Base-by-base conservation (phyloP, 2,113 vertebrate species). In the Psettodes erumei region DNA sequence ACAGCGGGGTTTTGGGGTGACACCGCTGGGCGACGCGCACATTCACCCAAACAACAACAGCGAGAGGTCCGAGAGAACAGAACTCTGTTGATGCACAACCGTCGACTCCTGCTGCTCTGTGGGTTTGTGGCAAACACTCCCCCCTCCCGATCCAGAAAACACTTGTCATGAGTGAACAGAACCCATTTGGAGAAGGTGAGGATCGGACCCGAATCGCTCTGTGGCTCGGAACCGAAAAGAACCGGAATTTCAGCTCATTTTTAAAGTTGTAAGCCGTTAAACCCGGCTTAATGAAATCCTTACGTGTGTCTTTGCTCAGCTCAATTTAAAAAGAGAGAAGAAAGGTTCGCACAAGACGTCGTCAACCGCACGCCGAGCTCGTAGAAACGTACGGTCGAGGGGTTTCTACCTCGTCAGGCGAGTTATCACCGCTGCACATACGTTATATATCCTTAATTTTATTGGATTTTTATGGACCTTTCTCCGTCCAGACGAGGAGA, bases 191-290 rank as follows among this genome's bases (percentile, higher is more conserved):
- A n/a, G n/a, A n/a, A n/a, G n/a, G n/a, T n/a, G n/a, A n/a, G n/a
- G n/a, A n/a, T n/a, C n/a, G n/a, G n/a, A n/a, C n/a, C n/a, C n/a
- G n/a, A n/a, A n/a, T n/a, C n/a, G 28, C 42, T 23, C 10, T 30
- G n/a, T 19, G 23, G n/a, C 8, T 42, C 37, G 12, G 6, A 19
- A 12, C 33, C 43, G n/a, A n/a, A 33, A 40, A 59, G 43, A 9
- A 42, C 16, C 19, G 54, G 27, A 66, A 50, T 72, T 74, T 62
- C 21, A 55, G 13, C 15, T 38, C 0, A 59, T 67, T 77, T 71
- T 19, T 27, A 15, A 68, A 45, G 6, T 19, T 32, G 4, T n/a
- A n/a, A n/a, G n/a, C n/a, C n/a, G n/a, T n/a, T n/a, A n/a, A n/a
- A n/a, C n/a, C n/a, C n/a, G n/a, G n/a, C n/a, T n/a, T n/a, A 47